Evolutionary conservation across 1,140 invertebrate genomes (phyloP), one percentile per base, ranked within the genome.

Genomic region (Portunus trituberculatus): DNA sequence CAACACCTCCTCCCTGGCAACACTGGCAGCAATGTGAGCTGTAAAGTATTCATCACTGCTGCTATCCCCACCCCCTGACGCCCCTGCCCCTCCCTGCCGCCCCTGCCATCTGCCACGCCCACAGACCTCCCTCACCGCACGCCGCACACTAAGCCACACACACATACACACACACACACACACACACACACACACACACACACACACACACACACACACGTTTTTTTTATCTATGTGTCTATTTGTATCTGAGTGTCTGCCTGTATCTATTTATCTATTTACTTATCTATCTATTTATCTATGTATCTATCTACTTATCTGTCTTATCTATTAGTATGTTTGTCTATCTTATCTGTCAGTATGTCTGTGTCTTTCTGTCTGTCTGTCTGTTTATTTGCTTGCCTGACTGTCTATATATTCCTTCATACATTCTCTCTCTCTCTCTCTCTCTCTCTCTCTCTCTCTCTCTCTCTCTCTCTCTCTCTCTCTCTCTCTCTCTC

Each of bases 401-500:
- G 31, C n/a, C 29, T 89, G 39, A 6, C 28, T 90, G 8, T 90
- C 29, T 90, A 8, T 46, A 31, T 90, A 48, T 10, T 28, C 12
- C 12, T 48, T 90, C 8, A 20, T 25, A 0, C 46, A 10, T 0
- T 48, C 88, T 90, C 46, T 91, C 25, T 91, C 0, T 59, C 6
- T 91, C 89, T 91, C 45, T 25, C 89, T 91, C 10, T 46, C 39
- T 91, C 32, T 39, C 88, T 90, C 32, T 46, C 88, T 90, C 32
- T 39, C 88, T 90, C 25, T 39, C 88, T 90, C 32, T 39, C 88
- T 90, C 32, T 39, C 88, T 90, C 32, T 39, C 32, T 90, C 32
- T 39, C 88, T 90, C 25, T 39, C 88, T 90, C 83, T 86, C 83
- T 86, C 83, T 86, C 83, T 86, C 32, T 90, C 88, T 46, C 32